Percentiles rank a stretch among this genome's conserved stretches.
phyloP scores from a whole-genome alignment of 2,113 vertebrate genomes.

The zebrafish (Danio rerio) region DNA sequence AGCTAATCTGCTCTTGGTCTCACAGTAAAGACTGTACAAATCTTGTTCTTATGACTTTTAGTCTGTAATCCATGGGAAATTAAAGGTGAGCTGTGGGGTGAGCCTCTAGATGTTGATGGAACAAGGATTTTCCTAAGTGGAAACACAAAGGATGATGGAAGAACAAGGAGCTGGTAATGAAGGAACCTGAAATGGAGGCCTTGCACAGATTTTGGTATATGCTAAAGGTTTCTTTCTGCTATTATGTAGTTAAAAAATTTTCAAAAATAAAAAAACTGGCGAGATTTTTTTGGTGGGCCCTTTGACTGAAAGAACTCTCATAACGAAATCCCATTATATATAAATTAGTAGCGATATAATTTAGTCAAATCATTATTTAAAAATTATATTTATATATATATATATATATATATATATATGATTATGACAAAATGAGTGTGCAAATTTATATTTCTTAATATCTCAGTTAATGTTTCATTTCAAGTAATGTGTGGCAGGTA shows the following conservation, averaged over 20 bases:
- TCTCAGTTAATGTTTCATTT: no score
- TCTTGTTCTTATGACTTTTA: not conserved
- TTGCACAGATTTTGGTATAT: not conserved
- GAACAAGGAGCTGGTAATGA: not conserved
- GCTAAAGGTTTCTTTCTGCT: not conserved
- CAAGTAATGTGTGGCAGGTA: no score
- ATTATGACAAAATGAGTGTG: no score
- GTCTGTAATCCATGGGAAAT: slow-evolving; percentile 22
- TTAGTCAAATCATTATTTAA: no score
- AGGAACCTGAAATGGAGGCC: not conserved
- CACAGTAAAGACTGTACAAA: not conserved
- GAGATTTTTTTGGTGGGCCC: no score
- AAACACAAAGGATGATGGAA: not conserved
- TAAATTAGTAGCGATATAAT: no score
- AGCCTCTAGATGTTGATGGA: not conserved
- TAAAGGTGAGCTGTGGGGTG: not conserved
- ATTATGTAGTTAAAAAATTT: not conserved
- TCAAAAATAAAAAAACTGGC: no score
- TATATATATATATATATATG: no score
- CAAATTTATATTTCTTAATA: no score
- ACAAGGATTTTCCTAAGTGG: not conserved
- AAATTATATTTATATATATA: no score
- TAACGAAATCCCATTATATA: no score
- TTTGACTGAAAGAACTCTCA: no score
- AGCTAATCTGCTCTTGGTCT: not conserved